Conservation (phyloP, 2,113 vertebrate species). For the Salvelinus fontinalis region DNA sequence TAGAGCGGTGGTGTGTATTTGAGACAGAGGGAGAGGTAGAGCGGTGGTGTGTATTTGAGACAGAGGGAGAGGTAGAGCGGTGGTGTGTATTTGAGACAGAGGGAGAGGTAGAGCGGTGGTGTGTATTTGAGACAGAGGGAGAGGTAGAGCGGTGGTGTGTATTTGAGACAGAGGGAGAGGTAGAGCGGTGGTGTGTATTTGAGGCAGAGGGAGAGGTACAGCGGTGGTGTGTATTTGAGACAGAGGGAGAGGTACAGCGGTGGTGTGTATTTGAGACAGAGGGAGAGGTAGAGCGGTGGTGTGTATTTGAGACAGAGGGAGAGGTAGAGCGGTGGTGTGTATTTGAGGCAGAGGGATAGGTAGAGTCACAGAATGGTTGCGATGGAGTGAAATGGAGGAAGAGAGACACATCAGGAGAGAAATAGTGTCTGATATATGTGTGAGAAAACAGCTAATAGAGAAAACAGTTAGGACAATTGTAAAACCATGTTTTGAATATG, state of each 20-base stretch:
- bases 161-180: no score
- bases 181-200: not conserved
- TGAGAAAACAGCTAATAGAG: not conserved
- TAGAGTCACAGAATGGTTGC: constrained; percentile 45
- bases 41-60: not conserved
- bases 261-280: not conserved
- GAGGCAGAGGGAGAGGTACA: constrained; percentile 36
- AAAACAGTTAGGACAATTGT: not conserved
- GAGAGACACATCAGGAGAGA: constrained; percentile 29
- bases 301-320: not conserved
- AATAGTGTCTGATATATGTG: constrained; percentile 30
- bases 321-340: not conserved
- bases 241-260: no score
- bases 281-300: not conserved
- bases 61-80: constrained; percentile 39
- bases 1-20: not conserved
- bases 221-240: not conserved
- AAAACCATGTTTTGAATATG: not conserved
- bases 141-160: constrained; percentile 29
- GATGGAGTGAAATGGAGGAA: constrained; percentile 41
- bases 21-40: not conserved
- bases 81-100: not conserved
- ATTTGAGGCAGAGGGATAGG: constrained; percentile 21
- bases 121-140: constrained; percentile 4
- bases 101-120: not conserved